These are phyloP conservation scores for Dorcus parallelipipedus DNA, from an alignment of 2,888 invertebrate genomes.

Conservation along the genomic window DNA sequence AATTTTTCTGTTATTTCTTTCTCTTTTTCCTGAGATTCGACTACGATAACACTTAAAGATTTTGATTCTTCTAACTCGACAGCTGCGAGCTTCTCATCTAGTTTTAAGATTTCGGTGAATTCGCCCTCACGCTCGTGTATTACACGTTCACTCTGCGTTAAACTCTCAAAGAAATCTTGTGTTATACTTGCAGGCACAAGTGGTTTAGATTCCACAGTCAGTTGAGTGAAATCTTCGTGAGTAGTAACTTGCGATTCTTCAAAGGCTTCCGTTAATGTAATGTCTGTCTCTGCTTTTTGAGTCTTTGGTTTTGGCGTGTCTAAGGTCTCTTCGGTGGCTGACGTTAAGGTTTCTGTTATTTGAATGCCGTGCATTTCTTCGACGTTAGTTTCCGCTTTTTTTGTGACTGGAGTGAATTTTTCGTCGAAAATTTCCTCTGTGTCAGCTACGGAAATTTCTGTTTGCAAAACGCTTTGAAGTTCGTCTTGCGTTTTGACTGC, in stretches of 20 bases:
- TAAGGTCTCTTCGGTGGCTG: constrained; percentile 23
- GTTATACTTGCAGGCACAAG: constrained; percentile 36
- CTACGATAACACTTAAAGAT: constrained; percentile 43
- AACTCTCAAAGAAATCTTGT: constrained; percentile 47
- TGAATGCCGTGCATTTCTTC: constrained; percentile 57
- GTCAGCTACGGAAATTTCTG: constrained; percentile 47
- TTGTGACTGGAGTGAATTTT: constrained; percentile 51
- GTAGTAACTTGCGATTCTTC: constrained; percentile 18
- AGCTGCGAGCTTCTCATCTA: constrained; percentile 44
- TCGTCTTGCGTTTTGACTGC: constrained; percentile 41
- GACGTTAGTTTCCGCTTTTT: constrained; percentile 53
- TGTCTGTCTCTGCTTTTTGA: constrained; percentile 25
- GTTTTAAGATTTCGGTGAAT: constrained; percentile 34
- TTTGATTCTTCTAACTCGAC: constrained; percentile 46
- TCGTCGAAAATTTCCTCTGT: constrained; percentile 49
- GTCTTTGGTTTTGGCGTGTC: constrained; percentile 11
- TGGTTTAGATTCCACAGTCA: constrained; percentile 32
- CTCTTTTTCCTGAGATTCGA: constrained; percentile 36
- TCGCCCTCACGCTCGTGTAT: constrained; percentile 51
- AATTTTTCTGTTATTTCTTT: constrained; percentile 40
- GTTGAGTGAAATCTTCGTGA: constrained; percentile 24
- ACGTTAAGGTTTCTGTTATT: constrained; percentile 25
- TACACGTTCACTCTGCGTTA: constrained; percentile 46
- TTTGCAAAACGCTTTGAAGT: constrained; percentile 45
- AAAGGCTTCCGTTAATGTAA: constrained; percentile 21